Evolutionary conservation across 2,888 invertebrate genomes (phyloP).

Genomic region (Schizotus pectinicornis): DNA sequence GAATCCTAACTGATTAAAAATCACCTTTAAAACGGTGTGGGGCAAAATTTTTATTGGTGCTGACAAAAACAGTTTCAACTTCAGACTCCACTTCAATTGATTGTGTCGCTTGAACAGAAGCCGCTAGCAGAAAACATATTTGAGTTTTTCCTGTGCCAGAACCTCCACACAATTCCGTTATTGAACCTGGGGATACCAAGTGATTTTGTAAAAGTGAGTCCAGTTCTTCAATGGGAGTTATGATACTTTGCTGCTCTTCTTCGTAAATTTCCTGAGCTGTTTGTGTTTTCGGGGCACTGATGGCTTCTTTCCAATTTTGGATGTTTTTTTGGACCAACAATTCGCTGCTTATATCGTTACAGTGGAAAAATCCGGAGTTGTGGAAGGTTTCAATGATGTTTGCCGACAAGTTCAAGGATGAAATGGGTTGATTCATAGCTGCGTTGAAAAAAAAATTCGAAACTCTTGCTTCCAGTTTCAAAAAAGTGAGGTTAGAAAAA

Average conservation of each 20-base stretch:
- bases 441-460: too few relatives aligned
- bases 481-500: too few relatives aligned
- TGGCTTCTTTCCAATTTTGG: background rate
- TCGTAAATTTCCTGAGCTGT: conserved; percentile 4
- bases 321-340: background rate
- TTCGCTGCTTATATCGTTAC: conserved; percentile 6
- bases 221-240: background rate
- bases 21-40: conserved; percentile 8
- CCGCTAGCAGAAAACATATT: conserved; percentile 17
- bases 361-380: conserved; percentile 4
- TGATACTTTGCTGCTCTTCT: background rate
- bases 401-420: conserved; percentile 1
- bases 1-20: background rate
- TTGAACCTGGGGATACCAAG: background rate
- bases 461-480: background rate
- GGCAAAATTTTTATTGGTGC: conserved; percentile 14
- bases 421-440: conserved; percentile 5
- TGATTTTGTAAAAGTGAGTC: background rate
- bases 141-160: conserved; percentile 19
- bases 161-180: conserved; percentile 15
- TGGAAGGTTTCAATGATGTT: background rate
- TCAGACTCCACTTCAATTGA: background rate
- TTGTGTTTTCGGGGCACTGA: background rate
- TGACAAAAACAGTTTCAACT: conserved; percentile 10
- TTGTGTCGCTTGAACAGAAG: background rate